Evolutionary conservation across 2,113 vertebrate genomes (phyloP).

Genomic region (Blennius ocellaris): DNA sequence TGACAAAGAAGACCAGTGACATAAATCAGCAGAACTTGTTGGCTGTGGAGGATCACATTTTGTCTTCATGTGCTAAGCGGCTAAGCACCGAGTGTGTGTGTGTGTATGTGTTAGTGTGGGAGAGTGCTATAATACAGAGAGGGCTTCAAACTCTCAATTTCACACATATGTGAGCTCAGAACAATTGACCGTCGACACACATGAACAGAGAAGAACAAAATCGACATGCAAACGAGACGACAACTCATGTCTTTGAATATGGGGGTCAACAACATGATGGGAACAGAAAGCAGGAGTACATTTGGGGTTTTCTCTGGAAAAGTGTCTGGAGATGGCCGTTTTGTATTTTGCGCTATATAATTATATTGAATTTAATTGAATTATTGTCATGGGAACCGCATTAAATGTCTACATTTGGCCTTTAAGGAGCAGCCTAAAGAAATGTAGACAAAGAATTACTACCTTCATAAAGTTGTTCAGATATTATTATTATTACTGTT

Average conservation of each 20-base stretch:
- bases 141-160: too few relatives aligned
- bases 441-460: not conserved
- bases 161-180: too few relatives aligned
- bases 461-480: not conserved
- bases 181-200: not conserved
- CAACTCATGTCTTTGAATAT: constrained; percentile 18
- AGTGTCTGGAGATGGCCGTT: too few relatives aligned
- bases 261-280: constrained; percentile 20
- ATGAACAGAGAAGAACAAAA: not conserved
- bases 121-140: too few relatives aligned
- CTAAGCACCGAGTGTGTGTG: not conserved
- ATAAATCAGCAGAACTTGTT: constrained; percentile 44
- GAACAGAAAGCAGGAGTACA: not conserved
- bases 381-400: constrained; percentile 9
- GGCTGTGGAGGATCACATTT: constrained; percentile 1
- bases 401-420: not conserved
- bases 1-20: constrained; percentile 46
- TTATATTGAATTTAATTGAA: not conserved
- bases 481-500: too few relatives aligned
- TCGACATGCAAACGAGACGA: not conserved
- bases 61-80: constrained; percentile 5
- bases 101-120: not conserved
- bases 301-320: not conserved
- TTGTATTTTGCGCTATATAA: too few relatives aligned
- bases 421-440: not conserved